Base-by-base conservation (phyloP, 23 tunicate species). In the Trididemnum nubilum region DNA sequence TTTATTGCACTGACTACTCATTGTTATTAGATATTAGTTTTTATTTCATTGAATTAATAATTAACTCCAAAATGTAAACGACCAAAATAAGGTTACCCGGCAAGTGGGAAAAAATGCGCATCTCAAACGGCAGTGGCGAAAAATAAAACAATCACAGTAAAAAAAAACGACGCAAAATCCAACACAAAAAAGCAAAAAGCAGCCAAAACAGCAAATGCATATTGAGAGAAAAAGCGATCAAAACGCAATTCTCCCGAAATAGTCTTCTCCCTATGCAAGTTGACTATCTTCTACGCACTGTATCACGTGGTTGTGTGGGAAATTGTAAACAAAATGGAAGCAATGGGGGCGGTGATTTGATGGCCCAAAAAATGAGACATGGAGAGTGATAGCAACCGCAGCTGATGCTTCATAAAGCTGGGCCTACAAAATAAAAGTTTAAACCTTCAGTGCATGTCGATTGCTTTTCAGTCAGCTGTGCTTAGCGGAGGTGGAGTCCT, bases 331-430 rank as follows among this genome's bases (percentile, higher is more conserved):
- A 93, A 76, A 34, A 93, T 69, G 30, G 93, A 79, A 69, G 98
- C 83, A 36, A 93, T 79, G 2, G 81, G 44, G 29, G 83, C 34
- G 24, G 82, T 86, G 72, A 93, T 93, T 44, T 54, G 44, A 18
- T 39, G 35, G 36, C 82, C 87, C 32, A 93, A 86, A 25, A 88
- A 33, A 69, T 77, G 85, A 21, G 92, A 83, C 98, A 93, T 93
- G 67, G 98, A 93, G 75, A 93, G 81, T 30, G 90, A 85, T 69
- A 93, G 58, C 63, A 93, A 76, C 23, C 98, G 98, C 2, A 87
- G 83, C 26, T 88, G 89, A 60, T 79, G 77, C 72, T 85, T 85
- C 76, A 88, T 37, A 39, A 93, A 93, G 39, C 65, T 54, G 1
- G 93, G 64, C 72, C 98, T 93, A 81, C 0, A 81, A 81, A 25